phyloP scores from a whole-genome alignment of 2,797 vertebrate species.

The Scomberomorus guttatus region DNA sequence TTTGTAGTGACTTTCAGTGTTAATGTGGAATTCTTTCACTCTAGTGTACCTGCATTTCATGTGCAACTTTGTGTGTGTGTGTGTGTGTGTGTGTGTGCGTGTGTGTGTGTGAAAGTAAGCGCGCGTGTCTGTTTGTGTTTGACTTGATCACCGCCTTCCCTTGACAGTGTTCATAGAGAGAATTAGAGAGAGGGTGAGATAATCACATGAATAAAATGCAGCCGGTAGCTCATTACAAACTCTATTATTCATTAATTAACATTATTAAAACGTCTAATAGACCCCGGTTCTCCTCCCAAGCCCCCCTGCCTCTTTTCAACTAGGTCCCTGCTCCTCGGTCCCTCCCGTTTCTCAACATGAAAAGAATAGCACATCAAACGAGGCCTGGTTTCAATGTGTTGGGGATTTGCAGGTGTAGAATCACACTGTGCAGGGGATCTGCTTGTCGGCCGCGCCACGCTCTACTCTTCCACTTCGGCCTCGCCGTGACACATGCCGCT shows the following conservation, averaged over 20 bases:
- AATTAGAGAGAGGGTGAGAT: constrained; percentile 73
- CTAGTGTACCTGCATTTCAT: constrained; percentile 22
- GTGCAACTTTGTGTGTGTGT: constrained; percentile 37
- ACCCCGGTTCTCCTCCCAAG: constrained; percentile 75
- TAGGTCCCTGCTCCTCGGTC: constrained; percentile 80
- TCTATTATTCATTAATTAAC: constrained; percentile 90
- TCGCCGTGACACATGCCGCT: constrained; percentile 71
- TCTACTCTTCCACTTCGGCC: constrained; percentile 67
- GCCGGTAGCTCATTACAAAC: constrained; percentile 85
- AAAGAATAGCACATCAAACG: constrained; percentile 90
- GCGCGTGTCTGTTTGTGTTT: constrained; percentile 59
- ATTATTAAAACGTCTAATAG: constrained; percentile 88
- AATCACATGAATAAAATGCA: constrained; percentile 85
- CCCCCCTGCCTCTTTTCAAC: constrained; percentile 81
- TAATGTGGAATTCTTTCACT: constrained; percentile 35
- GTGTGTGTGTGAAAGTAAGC: constrained; percentile 30
- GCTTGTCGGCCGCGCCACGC: constrained; percentile 55
- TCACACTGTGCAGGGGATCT: constrained; percentile 72
- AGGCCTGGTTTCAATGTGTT: constrained; percentile 84
- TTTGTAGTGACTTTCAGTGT: constrained; percentile 13
- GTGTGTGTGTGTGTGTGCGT: constrained; percentile 28
- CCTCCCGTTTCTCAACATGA: constrained; percentile 84
- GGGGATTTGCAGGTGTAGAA: constrained; percentile 85
- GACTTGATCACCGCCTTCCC: constrained; percentile 58
- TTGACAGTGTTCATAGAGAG: constrained; percentile 69